These are phyloP conservation scores for Euwallacea similis DNA, from an alignment of 1,140 invertebrate genomes.

Conservation along the genomic window DNA sequence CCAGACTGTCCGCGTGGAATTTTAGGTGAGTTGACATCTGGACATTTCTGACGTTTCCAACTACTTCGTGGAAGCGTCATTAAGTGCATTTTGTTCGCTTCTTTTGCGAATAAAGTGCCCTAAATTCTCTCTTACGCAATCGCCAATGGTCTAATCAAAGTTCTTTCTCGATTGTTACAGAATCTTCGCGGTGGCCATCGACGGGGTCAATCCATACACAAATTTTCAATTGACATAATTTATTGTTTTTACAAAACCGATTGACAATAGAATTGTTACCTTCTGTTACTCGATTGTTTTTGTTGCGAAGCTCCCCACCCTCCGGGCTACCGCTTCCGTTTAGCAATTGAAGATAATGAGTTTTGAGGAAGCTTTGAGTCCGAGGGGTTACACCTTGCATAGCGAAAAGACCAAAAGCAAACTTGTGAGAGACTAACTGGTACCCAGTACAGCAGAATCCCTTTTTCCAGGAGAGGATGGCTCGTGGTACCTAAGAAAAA, in stretches of 20 bases:
- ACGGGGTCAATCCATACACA: neutral
- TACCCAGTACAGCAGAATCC: slow-evolving; percentile 50
- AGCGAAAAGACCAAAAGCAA: slow-evolving; percentile 29
- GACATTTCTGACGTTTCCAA: too few species aligned
- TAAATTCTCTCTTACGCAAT: neutral
- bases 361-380: too few species aligned
- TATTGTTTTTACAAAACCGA: neutral
- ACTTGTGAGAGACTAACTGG: slow-evolving; percentile 34
- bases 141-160: neutral
- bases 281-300: slow-evolving; percentile 6
- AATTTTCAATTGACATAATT: neutral
- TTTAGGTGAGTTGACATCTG: too few species aligned
- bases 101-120: slow-evolving; percentile 16
- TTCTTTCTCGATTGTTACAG: slow-evolving; percentile 30
- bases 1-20: too few species aligned
- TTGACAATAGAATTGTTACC: neutral
- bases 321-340: neutral
- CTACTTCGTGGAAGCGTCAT: too few species aligned
- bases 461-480: slow-evolving; percentile 49
- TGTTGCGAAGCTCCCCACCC: neutral
- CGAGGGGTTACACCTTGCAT: too few species aligned
- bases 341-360: too few species aligned
- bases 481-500: slow-evolving; percentile 47
- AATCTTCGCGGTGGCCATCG: slow-evolving; percentile 6
- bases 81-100: slow-evolving; percentile 8